A percentile compares a stretch with the other conserved stretches of the same genome.
Evolutionary conservation across 2,113 vertebrate species (phyloP).

Genomic region (Odocoileus hemionus): DNA sequence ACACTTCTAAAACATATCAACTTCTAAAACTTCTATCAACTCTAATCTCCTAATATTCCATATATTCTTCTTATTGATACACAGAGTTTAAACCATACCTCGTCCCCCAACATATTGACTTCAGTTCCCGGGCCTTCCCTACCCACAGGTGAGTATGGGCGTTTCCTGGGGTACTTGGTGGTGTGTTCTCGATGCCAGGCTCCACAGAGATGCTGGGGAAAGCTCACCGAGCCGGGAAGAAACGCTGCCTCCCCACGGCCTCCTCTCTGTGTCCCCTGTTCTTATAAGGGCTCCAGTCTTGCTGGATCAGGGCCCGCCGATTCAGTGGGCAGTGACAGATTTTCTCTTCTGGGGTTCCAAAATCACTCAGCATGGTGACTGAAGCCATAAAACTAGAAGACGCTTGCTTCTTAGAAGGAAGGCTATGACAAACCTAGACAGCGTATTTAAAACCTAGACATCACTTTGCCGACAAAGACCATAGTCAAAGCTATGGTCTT

Average conservation of each 20-base stretch:
- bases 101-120: background rate
- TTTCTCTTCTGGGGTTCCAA: background rate
- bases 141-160: no score
- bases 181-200: background rate
- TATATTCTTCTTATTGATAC: background rate
- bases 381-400: background rate
- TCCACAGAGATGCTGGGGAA: background rate
- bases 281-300: background rate
- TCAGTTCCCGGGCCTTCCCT: background rate
- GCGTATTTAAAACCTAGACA: background rate
- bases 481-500: background rate
- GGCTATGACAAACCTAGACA: background rate
- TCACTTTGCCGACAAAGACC: background rate
- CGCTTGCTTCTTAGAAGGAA: background rate
- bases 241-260: rapidly evolving
- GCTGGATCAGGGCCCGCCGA: background rate
- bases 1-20: background rate
- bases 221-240: background rate
- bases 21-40: background rate
- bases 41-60: background rate
- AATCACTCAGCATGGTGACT: background rate
- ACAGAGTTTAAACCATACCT: background rate
- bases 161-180: background rate
- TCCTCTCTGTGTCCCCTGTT: background rate
- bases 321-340: background rate